phyloP scores from a whole-genome alignment of 2,888 invertebrate genomes.

The Enoplolaimus lenunculus region DNA sequence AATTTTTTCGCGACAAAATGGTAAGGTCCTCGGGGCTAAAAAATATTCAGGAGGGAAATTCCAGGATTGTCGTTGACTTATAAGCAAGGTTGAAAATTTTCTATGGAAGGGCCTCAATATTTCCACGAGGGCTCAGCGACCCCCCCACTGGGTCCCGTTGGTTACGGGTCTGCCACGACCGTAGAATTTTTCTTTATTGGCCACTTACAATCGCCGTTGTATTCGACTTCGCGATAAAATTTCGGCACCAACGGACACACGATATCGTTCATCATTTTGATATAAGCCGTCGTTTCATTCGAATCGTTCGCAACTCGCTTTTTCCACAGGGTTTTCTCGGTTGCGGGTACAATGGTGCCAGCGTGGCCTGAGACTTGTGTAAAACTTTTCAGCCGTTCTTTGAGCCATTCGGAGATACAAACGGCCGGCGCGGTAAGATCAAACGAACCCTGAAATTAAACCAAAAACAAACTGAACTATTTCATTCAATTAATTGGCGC shows the following conservation, averaged over 20 bases:
- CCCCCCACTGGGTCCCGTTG: too few species aligned
- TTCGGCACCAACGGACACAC: slow-evolving; percentile 41
- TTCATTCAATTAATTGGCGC: too few species aligned
- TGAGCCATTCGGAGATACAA: slow-evolving; percentile 38
- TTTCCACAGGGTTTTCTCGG: slow-evolving; percentile 39
- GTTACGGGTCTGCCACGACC: too few species aligned
- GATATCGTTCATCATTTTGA: slow-evolving; percentile 38
- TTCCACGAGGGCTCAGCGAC: too few species aligned
- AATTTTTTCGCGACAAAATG: too few species aligned
- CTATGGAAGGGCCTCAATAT: too few species aligned
- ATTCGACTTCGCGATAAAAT: slow-evolving; percentile 44
- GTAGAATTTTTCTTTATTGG: too few species aligned
- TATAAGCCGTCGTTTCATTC: slow-evolving; percentile 44
- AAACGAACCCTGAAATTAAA: slow-evolving; percentile 32
- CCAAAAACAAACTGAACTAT: too few species aligned
- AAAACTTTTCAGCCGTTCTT: slow-evolving; percentile 37
- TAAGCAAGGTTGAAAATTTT: too few species aligned
- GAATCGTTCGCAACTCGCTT: slow-evolving; percentile 40
- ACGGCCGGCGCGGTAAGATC: slow-evolving; percentile 40
- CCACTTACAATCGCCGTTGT: slow-evolving; percentile 43
- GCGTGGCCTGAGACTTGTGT: slow-evolving; percentile 35
- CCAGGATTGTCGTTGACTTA: too few species aligned
- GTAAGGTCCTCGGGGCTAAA: too few species aligned
- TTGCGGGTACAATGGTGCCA: slow-evolving; percentile 37
- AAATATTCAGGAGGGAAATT: too few species aligned